Conservation (phyloP, 2,113 vertebrate species). For the Oncorhynchus keta region DNA sequence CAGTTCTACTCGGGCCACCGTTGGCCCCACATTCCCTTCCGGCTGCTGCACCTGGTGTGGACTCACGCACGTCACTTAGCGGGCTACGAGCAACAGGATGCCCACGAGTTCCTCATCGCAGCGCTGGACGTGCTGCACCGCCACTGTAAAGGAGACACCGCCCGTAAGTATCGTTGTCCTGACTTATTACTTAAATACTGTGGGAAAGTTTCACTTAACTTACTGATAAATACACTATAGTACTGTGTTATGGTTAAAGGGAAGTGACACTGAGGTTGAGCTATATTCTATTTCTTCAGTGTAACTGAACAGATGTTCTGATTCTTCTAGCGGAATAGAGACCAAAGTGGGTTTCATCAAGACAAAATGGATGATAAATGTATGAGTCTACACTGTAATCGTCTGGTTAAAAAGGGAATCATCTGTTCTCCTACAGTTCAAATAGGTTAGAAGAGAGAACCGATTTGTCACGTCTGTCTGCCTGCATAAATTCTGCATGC, state of each 20-base stretch:
- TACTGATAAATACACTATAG: background rate
- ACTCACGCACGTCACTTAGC: conserved; percentile 97
- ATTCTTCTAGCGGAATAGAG: no score
- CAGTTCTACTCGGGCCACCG: conserved; percentile 99
- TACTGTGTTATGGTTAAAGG: background rate
- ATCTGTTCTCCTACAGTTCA: no score
- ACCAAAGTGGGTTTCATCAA: no score
- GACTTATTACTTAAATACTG: no score
- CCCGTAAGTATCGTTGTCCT: conserved; percentile 53
- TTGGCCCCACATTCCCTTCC: conserved; percentile 98
- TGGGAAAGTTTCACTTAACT: background rate
- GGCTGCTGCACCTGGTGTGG: conserved; percentile 98
- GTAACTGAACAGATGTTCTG: no score
- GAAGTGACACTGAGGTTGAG: no score
- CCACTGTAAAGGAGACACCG: conserved; percentile 93
- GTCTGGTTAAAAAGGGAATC: no score
- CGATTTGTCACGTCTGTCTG: background rate
- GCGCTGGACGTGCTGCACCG: conserved; percentile 96
- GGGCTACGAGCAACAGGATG: conserved; percentile 98
- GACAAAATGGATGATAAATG: no score
- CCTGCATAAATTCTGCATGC: background rate
- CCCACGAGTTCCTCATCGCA: conserved; percentile 98
- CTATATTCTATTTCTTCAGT: background rate
- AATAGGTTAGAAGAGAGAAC: no score
- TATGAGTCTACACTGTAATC: no score